Evolutionary conservation across 1,140 invertebrate genomes (phyloP).

Genomic region (Hylaeus volcanicus): DNA sequence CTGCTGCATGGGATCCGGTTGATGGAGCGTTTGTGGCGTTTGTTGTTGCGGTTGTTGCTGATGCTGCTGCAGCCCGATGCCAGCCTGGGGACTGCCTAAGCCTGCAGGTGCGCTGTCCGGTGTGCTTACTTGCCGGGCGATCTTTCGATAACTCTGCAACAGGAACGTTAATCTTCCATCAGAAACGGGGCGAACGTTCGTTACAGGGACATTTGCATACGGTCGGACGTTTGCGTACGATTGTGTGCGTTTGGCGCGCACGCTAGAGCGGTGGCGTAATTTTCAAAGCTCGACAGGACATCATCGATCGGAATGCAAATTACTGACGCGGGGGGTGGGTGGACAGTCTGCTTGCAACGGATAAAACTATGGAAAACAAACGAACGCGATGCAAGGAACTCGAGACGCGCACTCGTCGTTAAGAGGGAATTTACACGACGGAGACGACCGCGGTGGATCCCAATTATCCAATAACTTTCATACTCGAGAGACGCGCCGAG

Average conservation of each 20-base stretch:
- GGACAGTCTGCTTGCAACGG: not conserved
- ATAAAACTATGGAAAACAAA: not conserved
- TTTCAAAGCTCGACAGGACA: not conserved
- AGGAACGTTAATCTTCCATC: slow-evolving; percentile 29
- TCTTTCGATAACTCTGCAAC: slow-evolving; percentile 79
- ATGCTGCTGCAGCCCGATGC: slow-evolving; percentile 75
- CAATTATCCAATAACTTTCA: slow-evolving; percentile 49
- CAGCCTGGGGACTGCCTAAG: slow-evolving; percentile 78
- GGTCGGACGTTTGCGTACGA: not conserved
- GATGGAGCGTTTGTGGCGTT: slow-evolving; percentile 72
- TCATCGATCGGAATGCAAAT: not conserved
- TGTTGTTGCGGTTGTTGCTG: slow-evolving; percentile 74
- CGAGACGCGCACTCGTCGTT: not conserved
- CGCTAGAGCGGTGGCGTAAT: not conserved
- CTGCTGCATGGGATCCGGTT: slow-evolving; percentile 78
- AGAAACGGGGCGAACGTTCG: not conserved
- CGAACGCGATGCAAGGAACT: not conserved
- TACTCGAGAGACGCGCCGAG: not conserved
- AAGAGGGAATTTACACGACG: slow-evolving; percentile 19
- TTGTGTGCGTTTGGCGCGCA: not conserved
- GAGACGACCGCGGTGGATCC: not conserved
- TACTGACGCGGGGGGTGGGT: too few relatives aligned
- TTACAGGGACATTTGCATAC: not conserved
- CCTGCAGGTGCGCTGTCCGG: slow-evolving; percentile 78
- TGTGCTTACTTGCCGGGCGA: slow-evolving; percentile 78